phyloP scores from a whole-genome alignment of 2,113 vertebrate species.

The Pelvicachromis taeniatus region DNA sequence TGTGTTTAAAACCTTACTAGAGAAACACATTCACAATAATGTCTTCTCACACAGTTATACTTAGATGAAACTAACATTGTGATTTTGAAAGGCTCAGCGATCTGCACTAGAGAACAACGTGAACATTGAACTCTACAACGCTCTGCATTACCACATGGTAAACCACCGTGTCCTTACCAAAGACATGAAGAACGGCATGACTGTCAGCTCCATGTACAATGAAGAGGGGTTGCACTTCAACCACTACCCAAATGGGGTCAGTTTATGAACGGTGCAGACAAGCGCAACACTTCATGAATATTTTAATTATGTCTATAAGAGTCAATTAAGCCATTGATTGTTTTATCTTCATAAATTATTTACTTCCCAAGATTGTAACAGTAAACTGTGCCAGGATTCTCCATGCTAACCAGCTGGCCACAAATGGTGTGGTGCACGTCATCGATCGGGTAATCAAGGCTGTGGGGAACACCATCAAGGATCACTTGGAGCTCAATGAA shows the following conservation, averaged over 20 bases:
- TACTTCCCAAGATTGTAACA: slow-evolving; percentile 83
- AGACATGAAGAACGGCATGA: slow-evolving; percentile 88
- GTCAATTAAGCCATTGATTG: neutral
- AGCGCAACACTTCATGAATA: neutral
- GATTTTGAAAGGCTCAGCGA: slow-evolving; percentile 70
- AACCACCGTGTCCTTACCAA: slow-evolving; percentile 88
- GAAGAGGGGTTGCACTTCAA: slow-evolving; percentile 83
- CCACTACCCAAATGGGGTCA: slow-evolving; percentile 94
- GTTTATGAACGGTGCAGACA: slow-evolving; percentile 19
- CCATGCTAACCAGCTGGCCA: slow-evolving; percentile 92
- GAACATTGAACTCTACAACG: slow-evolving; percentile 85
- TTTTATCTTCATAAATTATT: neutral
- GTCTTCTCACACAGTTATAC: neutral
- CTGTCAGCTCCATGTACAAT: slow-evolving; percentile 83
- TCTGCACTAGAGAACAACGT: slow-evolving; percentile 82
- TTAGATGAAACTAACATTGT: neutral
- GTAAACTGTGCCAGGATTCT: slow-evolving; percentile 95
- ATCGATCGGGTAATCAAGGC: slow-evolving; percentile 87
- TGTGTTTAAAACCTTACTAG: neutral
- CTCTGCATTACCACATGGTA: slow-evolving; percentile 90
- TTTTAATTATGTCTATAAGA: neutral
- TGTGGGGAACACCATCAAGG: slow-evolving; percentile 80
- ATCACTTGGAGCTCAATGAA: slow-evolving; percentile 78
- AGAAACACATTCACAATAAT: neutral
- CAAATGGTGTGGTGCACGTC: slow-evolving; percentile 94